Base-by-base conservation (phyloP, 1,140 invertebrate genomes). In the Liolophura sinensis region DNA sequence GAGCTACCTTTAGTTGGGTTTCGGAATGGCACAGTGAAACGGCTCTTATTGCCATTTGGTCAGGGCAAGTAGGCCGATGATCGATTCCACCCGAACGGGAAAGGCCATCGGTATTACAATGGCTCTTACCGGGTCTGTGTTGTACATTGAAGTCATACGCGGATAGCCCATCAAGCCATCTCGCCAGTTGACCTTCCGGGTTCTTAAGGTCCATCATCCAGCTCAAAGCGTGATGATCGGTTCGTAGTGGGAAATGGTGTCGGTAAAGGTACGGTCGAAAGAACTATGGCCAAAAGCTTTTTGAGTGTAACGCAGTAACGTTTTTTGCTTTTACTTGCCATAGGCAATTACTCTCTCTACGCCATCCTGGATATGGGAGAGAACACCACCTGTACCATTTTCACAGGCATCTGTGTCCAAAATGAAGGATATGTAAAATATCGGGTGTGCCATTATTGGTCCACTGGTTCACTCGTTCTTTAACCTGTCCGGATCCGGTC, bases 231-330 rank as follows among this genome's bases (percentile, higher is more conserved):
- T 31, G 24, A 27, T 65, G 64, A 49, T 65, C 64, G 5, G 64
- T 65, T 3, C 64, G 22, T 18, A 65, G 18, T 1, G 12, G 18
- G 50, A 65, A 60, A 24, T 11, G 16, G 20, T 14, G 7, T 14
- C 64, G 56, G 31, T 68, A 68, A 3, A 83, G 20, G 47, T 68
- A 68, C 48, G 78, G 56, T 48, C 69, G 48, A 54, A 72, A 80
- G 46, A 72, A 78, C 68, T 20, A 78, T 65, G 31, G 75, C 77
- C 14, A 79, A 57, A 48, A 62, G 46, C 71, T 77, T 77, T 49
- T 69, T 65, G 25, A 74, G 61, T 0, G 73, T 77, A 46, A 64
- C 67, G 22, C 72, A 73, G 55, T 46, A n/a, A 75, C 52, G 12
- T 56, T 59, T 22, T 55, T 50, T 49, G 31, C 52, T 25, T 58